Percentiles rank a stretch among this genome's conserved stretches.
phyloP scores from a whole-genome alignment of 2,113 vertebrate species.

The Gavia stellata region DNA sequence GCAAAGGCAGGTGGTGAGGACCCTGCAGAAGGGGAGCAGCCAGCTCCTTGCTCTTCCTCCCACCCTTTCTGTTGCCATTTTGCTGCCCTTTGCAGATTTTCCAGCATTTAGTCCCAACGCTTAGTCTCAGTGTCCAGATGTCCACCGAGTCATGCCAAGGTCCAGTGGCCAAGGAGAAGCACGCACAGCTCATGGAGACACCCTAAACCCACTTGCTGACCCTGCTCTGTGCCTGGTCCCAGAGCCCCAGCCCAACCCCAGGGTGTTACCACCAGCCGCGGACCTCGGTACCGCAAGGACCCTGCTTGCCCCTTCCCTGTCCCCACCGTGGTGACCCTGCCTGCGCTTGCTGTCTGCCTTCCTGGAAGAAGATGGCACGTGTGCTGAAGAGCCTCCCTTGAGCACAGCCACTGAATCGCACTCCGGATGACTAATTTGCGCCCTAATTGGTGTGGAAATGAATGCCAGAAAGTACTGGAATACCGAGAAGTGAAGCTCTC shows the following conservation, averaged over 20 bases:
- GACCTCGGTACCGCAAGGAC: not conserved
- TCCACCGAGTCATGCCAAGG: not conserved
- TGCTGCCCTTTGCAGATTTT: not conserved
- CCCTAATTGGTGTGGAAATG: conserved; percentile 30
- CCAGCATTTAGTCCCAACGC: not conserved
- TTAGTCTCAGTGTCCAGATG: not conserved
- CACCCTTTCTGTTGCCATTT: not conserved
- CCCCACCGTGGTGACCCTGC: not conserved
- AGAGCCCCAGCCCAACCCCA: not conserved
- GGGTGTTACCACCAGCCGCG: not conserved
- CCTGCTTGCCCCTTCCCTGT: not conserved
- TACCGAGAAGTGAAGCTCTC: conserved; percentile 30
- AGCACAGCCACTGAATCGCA: not conserved
- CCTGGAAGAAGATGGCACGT: not conserved
- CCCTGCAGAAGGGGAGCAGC: not conserved
- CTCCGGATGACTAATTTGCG: not conserved
- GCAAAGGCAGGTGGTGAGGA: not conserved
- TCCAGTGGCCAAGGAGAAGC: not conserved
- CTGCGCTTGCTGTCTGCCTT: not conserved
- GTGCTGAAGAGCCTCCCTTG: conserved; percentile 27
- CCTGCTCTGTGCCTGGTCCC: accelerated
- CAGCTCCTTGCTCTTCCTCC: not conserved
- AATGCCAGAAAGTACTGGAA: conserved; percentile 20
- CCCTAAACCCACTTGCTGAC: not conserved
- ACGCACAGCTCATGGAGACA: not conserved